These are phyloP conservation scores for Dipus sagitta DNA, from an alignment of 2,797 vertebrate species.

Conservation along the genomic window DNA sequence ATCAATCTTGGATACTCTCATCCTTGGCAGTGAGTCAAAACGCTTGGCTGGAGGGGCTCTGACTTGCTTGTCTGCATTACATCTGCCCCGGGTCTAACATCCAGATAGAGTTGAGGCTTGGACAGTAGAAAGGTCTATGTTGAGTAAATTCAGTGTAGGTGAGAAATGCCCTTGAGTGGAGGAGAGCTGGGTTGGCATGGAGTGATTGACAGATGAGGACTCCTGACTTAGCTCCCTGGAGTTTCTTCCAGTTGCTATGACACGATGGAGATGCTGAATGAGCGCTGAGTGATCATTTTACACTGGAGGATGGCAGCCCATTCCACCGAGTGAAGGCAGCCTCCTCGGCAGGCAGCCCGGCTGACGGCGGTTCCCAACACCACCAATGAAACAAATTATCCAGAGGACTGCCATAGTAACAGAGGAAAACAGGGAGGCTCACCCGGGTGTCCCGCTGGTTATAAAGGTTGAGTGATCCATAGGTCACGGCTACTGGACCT, in stretches of 20 bases:
- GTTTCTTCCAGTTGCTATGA: neutral
- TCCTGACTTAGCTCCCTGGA: neutral
- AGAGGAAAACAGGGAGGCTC: neutral
- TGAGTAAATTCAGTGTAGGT: accelerated
- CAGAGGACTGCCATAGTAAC: neutral
- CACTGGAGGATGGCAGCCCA: neutral
- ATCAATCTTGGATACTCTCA: neutral
- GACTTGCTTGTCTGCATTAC: neutral
- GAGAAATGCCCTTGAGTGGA: neutral
- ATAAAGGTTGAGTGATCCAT: neutral
- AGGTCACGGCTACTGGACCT: neutral
- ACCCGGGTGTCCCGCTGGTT: neutral
- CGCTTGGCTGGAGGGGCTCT: neutral
- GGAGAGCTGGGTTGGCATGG: neutral
- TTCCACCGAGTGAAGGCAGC: neutral
- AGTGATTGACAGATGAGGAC: neutral
- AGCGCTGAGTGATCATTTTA: neutral
- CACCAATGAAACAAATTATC: neutral
- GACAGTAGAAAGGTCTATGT: neutral
- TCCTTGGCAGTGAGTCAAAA: neutral
- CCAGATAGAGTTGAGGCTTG: neutral
- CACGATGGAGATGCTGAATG: neutral
- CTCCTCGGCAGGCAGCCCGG: neutral
- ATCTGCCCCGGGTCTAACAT: neutral
- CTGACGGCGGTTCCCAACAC: neutral